phyloP scores from a whole-genome alignment of 2,113 vertebrate genomes.

The Colossoma macropomum region DNA sequence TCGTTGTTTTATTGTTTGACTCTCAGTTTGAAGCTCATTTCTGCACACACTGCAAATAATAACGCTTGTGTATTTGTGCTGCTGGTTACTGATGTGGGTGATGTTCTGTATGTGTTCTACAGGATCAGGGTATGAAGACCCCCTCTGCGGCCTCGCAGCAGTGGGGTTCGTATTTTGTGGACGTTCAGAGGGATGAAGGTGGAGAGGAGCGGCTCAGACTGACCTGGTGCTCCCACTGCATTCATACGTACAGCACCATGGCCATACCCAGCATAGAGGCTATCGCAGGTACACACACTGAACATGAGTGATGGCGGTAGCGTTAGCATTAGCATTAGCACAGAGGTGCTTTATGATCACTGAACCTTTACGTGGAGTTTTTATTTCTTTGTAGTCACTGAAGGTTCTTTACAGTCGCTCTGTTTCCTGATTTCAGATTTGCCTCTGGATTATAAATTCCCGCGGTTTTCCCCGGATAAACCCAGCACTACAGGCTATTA shows the following conservation, averaged over 20 bases:
- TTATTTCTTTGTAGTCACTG: no score
- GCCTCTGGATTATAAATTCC: neutral
- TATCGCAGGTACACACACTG: conserved; percentile 85
- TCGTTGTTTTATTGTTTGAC: no score
- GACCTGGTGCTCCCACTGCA: conserved; percentile 90
- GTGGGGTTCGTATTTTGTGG: conserved; percentile 95
- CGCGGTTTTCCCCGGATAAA: neutral
- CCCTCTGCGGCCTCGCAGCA: conserved; percentile 83
- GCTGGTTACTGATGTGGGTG: no score
- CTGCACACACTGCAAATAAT: no score
- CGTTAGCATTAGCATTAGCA: no score
- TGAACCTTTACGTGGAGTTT: no score
- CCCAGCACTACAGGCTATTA: neutral
- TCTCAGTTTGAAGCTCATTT: no score
- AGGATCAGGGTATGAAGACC: conserved; percentile 81
- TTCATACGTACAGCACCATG: conserved; percentile 91
- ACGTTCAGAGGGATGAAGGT: conserved; percentile 74
- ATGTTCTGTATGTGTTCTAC: neutral
- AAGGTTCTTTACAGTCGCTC: no score
- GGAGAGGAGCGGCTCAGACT: conserved; percentile 77
- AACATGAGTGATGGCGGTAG: neutral
- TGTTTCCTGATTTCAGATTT: neutral
- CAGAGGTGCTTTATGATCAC: no score
- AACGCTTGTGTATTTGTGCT: neutral
- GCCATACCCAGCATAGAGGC: conserved; percentile 91